Conservation (phyloP, 1,140 invertebrate genomes). For the Diachasmimorpha longicaudata region DNA sequence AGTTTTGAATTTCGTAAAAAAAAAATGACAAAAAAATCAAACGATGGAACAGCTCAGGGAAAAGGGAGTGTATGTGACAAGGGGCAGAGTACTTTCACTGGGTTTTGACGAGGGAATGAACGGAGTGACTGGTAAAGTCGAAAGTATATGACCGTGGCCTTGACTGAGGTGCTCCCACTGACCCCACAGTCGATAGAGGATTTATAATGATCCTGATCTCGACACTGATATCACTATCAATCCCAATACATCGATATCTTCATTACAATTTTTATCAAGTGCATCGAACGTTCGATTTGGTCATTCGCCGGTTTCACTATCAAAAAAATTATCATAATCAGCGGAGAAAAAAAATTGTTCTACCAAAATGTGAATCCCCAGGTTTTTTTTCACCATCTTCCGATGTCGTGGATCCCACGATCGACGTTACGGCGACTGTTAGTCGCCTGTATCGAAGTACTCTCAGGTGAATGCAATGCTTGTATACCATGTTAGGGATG, state of each 20-base stretch:
- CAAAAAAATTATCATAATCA: not conserved
- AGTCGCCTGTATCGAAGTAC: slow-evolving; percentile 28
- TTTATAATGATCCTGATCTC: not conserved
- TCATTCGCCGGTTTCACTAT: too few species aligned
- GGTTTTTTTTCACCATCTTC: not conserved
- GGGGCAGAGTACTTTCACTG: not conserved
- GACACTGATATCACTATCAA: not conserved
- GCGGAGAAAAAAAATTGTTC: not conserved
- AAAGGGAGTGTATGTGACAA: not conserved
- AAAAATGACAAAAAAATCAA: not conserved
- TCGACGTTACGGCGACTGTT: slow-evolving; percentile 37
- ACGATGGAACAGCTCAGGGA: not conserved
- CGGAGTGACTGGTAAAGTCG: not conserved
- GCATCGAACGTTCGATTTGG: too few species aligned
- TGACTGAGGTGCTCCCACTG: not conserved
- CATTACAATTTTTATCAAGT: too few species aligned
- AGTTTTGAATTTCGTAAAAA: not conserved
- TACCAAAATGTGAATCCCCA: not conserved
- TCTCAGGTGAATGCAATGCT: slow-evolving; percentile 27
- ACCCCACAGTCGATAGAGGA: not conserved
- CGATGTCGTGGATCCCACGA: slow-evolving; percentile 11
- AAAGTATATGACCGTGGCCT: not conserved
- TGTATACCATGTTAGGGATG: slow-evolving; percentile 45
- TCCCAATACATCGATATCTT: not conserved
- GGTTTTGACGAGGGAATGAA: not conserved